Base-by-base conservation (phyloP, 2,113 vertebrate genomes). In the Mus spicilegus region DNA sequence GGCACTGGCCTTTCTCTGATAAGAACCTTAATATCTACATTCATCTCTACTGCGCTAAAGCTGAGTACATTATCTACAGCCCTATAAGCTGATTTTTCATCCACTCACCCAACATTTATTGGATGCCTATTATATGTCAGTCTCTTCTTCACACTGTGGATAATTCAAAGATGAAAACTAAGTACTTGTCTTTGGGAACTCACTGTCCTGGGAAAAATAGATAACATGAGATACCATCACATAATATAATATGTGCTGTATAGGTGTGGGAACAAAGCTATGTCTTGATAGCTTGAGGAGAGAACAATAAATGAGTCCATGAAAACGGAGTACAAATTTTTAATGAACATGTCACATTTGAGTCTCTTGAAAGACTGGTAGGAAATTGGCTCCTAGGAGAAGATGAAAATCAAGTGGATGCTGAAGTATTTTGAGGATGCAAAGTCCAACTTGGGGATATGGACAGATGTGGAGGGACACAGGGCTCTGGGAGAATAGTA, bases 291-390 rank as follows among this genome's bases (percentile, higher is more conserved):
- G 24, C 76, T 76, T 33, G 20, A 70, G 33, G 26, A 72, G 51
- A 33, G 5, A 58, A 77, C 30, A 54, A 24, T 80, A 46, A 85
- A 58, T n/a, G 5, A 81, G 63, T 93, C 16, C 19, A 86, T 42
- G 61, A 92, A 73, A 96, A 92, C 91, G 69, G 42, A 88, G 88
- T 16, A 90, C 63, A 39, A 3, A 61, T 22, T n/a, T 89, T 90
- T 36, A 67, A 72, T 76, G 69, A 86, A 33, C 12, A 75, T 2
- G 17, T 13, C 9, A 81, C 26, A 70, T 87, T 85, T 93, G 24
- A 87, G 28, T 94, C 51, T 85, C 73, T 9, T 39, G 16, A 89
- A 82, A 33, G 51, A 56, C 26, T 13, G 13, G 39, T 65, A n/a
- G 56, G 20, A 72, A 89, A 84, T 63, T 90, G 3, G 22, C 33